phyloP scores from a whole-genome alignment of 1,140 invertebrate genomes.

The Papilio aristodemus region DNA sequence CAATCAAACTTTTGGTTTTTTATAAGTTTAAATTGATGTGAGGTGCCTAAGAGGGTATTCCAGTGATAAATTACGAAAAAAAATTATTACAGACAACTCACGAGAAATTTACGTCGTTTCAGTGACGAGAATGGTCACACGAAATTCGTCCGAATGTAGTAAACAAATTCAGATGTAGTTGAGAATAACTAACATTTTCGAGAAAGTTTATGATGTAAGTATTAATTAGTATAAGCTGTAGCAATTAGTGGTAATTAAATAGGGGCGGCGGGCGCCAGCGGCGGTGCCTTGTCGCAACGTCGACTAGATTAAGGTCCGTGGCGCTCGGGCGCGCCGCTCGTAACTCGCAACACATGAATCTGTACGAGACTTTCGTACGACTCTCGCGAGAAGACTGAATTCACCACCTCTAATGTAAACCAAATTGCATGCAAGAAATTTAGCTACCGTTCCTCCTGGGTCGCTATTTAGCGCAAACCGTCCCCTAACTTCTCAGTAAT shows the following conservation, averaged over 20 bases:
- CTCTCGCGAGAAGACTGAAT: conserved; percentile 62
- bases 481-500: conserved; percentile 74
- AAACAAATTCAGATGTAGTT: conserved; percentile 44
- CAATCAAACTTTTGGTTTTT: no score
- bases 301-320: conserved; percentile 69
- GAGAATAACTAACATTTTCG: conserved; percentile 29
- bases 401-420: conserved; percentile 78
- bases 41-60: no score
- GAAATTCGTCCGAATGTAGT: neutral
- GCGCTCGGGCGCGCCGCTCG: conserved; percentile 61
- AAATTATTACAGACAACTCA: no score
- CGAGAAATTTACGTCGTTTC: no score
- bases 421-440: conserved; percentile 78
- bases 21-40: no score
- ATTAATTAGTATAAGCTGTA: conserved; percentile 64
- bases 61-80: no score
- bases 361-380: conserved; percentile 70
- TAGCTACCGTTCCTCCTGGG: conserved; percentile 62
- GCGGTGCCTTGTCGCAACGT: conserved; percentile 56
- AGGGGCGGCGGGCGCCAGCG: conserved; percentile 53
- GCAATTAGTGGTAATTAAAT: conserved; percentile 78
- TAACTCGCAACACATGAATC: conserved; percentile 76
- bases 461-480: conserved; percentile 73
- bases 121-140: no score
- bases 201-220: conserved; percentile 64